Evolutionary conservation across 2,888 invertebrate genomes (phyloP).

Genomic region (Leptopilina myrica): DNA sequence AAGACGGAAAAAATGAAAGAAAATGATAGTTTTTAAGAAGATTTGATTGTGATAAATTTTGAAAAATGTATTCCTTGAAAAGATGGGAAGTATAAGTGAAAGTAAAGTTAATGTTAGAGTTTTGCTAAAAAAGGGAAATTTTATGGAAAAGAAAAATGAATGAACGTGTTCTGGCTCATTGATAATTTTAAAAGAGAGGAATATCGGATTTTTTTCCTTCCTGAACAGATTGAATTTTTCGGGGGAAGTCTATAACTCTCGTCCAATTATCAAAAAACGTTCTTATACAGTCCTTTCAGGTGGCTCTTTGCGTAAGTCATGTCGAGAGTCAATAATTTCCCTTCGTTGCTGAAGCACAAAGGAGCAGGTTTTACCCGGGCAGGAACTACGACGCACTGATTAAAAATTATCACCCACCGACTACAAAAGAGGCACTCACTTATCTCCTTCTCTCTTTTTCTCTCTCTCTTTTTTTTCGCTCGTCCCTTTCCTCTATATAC

Average conservation of each 20-base stretch:
- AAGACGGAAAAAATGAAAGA: no score
- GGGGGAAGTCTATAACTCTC: conserved; percentile 45
- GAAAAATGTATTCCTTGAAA: no score
- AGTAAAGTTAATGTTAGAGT: no score
- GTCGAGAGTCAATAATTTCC: conserved; percentile 62
- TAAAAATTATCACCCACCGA: conserved; percentile 73
- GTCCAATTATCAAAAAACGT: conserved; percentile 69
- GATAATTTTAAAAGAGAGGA: conserved; percentile 3
- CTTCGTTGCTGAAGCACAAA: conserved; percentile 55
- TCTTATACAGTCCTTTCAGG: conserved; percentile 63
- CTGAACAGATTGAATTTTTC: conserved; percentile 1
- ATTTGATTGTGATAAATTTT: no score
- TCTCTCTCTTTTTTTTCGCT: conserved; percentile 46
- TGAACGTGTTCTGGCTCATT: not conserved
- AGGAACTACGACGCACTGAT: conserved; percentile 69
- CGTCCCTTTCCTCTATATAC: conserved; percentile 39
- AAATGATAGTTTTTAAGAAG: no score
- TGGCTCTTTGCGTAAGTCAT: conserved; percentile 43
- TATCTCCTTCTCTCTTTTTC: conserved; percentile 44
- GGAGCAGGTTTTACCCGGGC: conserved; percentile 59
- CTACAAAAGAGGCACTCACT: conserved; percentile 56
- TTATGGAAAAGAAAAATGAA: not conserved
- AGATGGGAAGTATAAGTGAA: no score
- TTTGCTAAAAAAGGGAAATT: no score
- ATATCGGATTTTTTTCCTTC: conserved; percentile 4